These are phyloP conservation scores for Aurelia coerulea DNA, from an alignment of 30 jellyfish, hydroid and myxozoan genomes.

Conservation along the genomic window DNA sequence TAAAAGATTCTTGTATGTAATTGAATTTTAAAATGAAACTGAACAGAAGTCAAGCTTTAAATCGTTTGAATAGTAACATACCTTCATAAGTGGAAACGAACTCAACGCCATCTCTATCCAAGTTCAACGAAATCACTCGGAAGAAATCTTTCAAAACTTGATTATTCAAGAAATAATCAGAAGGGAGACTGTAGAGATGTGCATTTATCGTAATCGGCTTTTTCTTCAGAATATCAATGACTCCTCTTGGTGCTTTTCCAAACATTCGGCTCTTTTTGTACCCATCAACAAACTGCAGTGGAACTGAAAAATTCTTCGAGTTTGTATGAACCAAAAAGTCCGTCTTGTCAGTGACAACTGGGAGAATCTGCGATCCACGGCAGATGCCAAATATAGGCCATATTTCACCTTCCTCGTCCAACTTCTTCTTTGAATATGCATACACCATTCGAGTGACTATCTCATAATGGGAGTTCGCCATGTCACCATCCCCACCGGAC, in stretches of 20 bases:
- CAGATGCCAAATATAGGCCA: slow-evolving; percentile 95
- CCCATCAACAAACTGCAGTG: slow-evolving; percentile 72
- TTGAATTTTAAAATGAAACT: no score
- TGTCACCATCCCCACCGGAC: slow-evolving; percentile 93
- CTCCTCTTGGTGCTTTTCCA: slow-evolving; percentile 89
- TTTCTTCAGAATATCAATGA: slow-evolving; percentile 61
- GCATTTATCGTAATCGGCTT: slow-evolving; percentile 90
- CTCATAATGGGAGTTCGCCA: slow-evolving; percentile 88
- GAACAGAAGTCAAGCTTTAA: no score
- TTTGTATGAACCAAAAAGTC: slow-evolving; percentile 64
- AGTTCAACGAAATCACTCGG: slow-evolving; percentile 72
- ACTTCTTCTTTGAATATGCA: slow-evolving; percentile 56
- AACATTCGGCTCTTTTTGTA: slow-evolving; percentile 76
- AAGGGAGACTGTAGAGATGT: slow-evolving; percentile 70
- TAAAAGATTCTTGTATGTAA: no score
- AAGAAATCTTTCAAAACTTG: slow-evolving; percentile 62
- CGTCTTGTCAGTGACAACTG: slow-evolving; percentile 62
- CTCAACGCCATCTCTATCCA: slow-evolving; percentile 82
- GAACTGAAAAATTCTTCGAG: slow-evolving; percentile 79
- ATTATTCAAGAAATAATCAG: slow-evolving; percentile 42
- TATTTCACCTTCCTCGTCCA: slow-evolving; percentile 72
- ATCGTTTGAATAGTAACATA: background rate
- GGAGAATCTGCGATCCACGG: slow-evolving; percentile 92
- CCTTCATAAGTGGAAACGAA: slow-evolving; percentile 95
- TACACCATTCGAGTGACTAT: slow-evolving; percentile 64